Evolutionary conservation across 2,797 vertebrate species (phyloP), one percentile per base, ranked within the genome.

Genomic region (Pempheris klunzingeri): DNA sequence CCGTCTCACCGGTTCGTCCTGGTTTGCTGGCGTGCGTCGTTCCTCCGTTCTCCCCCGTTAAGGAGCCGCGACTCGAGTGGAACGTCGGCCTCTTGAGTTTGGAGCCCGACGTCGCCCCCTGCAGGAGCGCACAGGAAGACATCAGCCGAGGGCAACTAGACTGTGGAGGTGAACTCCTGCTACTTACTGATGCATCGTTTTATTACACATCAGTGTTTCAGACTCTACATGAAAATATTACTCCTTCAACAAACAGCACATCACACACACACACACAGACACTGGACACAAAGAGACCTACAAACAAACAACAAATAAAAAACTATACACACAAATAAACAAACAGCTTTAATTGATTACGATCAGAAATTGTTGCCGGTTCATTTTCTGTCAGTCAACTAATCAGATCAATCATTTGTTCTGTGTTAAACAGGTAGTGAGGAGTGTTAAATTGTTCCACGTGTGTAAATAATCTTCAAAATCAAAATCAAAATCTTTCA

Each of bases 31-130:
- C 88, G n/a, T 95, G 95, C 0, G 96, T 90, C 75, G 96, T 92
- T 77, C 96, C 97, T 86, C 97, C 97, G 77, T 97, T 97, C 83
- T 99, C 98, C 28, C 98, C 98, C 2, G 96, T 96, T 83, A 99
- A 93, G 0, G 98, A 99, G 6, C 97, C 97, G n/a, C 97, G 91
- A 82, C 98, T 99, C 30, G 98, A 99, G 94, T 99, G 97, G 91
- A 98, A 97, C 44, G 97, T 96, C 4, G 98, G 97, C 71, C 97
- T 94, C 87, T 98, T 98, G 79, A 99, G 93, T 84, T 99, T 99
- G 93, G 97, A 97, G 53, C 96, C 92, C 0, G 98, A 95, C 1
- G 96, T 90, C 41, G 96, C 96, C 77, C 97, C 97, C 98, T 96
- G 80, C 76, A 83, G 91, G 84, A 83, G 64, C 44, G 78, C 34